A percentile compares a stretch with the other conserved stretches of the same genome.
Evolutionary conservation across 2,113 vertebrate species (phyloP).

Genomic region (Amphiprion percula): DNA sequence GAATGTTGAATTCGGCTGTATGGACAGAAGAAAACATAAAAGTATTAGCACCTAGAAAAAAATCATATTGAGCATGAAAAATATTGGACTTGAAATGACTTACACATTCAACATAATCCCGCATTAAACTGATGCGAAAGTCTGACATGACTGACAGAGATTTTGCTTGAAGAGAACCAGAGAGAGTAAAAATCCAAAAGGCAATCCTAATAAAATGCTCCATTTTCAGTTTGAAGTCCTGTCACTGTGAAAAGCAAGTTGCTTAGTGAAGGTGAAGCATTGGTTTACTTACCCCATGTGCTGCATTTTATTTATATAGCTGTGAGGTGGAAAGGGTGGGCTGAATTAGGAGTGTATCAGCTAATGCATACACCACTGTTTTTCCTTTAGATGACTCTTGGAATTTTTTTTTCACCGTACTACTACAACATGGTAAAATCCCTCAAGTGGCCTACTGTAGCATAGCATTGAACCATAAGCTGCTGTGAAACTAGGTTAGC

Average conservation of each 20-base stretch:
- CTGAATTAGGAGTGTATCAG: slow-evolving; percentile 83
- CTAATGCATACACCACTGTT: slow-evolving; percentile 87
- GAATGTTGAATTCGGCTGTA: background rate
- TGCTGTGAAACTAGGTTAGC: slow-evolving; percentile 66
- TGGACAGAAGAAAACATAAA: slow-evolving; percentile 17
- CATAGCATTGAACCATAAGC: background rate
- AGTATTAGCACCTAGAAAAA: slow-evolving; percentile 14
- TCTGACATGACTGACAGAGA: rapidly evolving
- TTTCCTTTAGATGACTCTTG: slow-evolving; percentile 93
- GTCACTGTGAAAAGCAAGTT: slow-evolving; percentile 35
- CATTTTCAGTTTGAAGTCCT: slow-evolving; percentile 60
- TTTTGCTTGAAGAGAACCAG: slow-evolving; percentile 9
- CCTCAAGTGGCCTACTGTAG: slow-evolving; percentile 66
- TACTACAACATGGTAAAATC: slow-evolving; percentile 86
- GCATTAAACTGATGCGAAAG: rapidly evolving
- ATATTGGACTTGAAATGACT: slow-evolving; percentile 23
- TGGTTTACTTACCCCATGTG: slow-evolving; percentile 18
- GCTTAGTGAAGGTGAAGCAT: slow-evolving; percentile 25
- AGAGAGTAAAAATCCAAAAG: slow-evolving; percentile 52
- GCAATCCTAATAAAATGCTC: slow-evolving; percentile 41
- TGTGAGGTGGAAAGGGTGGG: slow-evolving; percentile 85
- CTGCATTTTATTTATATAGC: slow-evolving; percentile 79
- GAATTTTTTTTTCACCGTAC: slow-evolving; percentile 87
- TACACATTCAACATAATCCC: background rate
- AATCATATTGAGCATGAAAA: background rate